Evolutionary conservation across 2,888 invertebrate species (phyloP).

Genomic region (Cryptocephalus moraei): DNA sequence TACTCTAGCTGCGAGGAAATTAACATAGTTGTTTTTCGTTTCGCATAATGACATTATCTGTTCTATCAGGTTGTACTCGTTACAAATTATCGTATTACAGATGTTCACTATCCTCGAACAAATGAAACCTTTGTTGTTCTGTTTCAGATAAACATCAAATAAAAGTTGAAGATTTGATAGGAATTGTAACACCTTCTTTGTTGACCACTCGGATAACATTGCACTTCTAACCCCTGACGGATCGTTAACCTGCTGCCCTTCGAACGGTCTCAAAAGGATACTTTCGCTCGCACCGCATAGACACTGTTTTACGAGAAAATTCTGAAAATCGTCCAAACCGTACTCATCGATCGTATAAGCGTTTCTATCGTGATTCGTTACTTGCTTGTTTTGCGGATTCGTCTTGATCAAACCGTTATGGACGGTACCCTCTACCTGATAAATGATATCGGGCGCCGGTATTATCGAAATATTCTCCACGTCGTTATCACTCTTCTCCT

Average conservation of each 20-base stretch:
- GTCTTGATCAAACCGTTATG: background rate
- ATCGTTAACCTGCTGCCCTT: conserved; percentile 45
- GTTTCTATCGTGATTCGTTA: conserved; percentile 5
- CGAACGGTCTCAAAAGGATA: conserved; percentile 60
- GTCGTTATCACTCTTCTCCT: conserved; percentile 14
- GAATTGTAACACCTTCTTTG: conserved; percentile 63
- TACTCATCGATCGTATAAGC: conserved; percentile 12
- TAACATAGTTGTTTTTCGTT: conserved; percentile 69
- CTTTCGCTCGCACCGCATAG: conserved; percentile 66
- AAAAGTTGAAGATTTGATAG: conserved; percentile 74
- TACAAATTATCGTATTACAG: conserved; percentile 68
- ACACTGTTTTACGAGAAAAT: conserved; percentile 63
- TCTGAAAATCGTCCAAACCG: conserved; percentile 46
- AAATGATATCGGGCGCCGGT: conserved; percentile 23
- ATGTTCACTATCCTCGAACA: conserved; percentile 72
- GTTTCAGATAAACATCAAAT: conserved; percentile 76
- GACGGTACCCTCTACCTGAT: background rate
- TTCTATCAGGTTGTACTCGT: conserved; percentile 74
- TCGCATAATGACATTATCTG: conserved; percentile 73
- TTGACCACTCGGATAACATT: conserved; percentile 51
- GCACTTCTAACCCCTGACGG: conserved; percentile 42
- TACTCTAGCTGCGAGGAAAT: conserved; percentile 69
- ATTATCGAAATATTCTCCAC: conserved; percentile 21
- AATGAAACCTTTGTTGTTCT: conserved; percentile 71
- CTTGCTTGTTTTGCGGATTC: background rate